These are phyloP conservation scores for Cinclus mexicanus DNA, from an alignment of 2,113 vertebrate species.

Conservation along the genomic window DNA sequence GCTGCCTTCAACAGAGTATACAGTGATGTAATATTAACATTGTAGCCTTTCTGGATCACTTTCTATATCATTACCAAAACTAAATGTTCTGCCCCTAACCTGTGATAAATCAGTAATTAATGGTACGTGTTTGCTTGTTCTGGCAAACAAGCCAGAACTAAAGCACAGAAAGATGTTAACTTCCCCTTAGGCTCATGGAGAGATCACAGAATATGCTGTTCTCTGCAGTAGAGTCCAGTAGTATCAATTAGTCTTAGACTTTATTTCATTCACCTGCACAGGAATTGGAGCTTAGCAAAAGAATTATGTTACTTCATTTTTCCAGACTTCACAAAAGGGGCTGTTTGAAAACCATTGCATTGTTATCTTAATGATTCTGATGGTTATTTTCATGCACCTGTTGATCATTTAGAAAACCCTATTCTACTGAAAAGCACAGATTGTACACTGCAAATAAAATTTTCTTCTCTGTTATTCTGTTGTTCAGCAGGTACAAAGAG, in stretches of 20 bases:
- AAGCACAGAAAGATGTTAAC: background rate
- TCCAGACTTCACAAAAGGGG: background rate
- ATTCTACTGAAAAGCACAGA: background rate
- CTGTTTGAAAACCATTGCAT: background rate
- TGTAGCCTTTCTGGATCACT: background rate
- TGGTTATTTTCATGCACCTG: background rate
- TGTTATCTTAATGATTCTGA: background rate
- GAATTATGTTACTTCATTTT: background rate
- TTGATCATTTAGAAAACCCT: background rate
- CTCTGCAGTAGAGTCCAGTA: background rate
- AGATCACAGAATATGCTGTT: background rate
- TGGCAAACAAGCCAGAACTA: background rate
- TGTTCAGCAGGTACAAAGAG: background rate
- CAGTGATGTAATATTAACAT: background rate
- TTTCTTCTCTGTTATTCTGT: background rate
- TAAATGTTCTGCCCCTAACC: background rate
- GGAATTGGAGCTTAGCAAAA: background rate
- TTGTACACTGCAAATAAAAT: background rate
- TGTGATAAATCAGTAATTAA: background rate
- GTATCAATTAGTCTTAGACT: background rate
- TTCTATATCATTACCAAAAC: background rate
- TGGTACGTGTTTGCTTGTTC: background rate
- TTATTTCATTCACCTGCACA: background rate
- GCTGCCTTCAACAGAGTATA: background rate
- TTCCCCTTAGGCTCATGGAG: background rate